Evolutionary conservation across 2,797 vertebrate genomes (phyloP), one percentile per base, ranked within the genome.

Genomic region (Staurois parvus): DNA sequence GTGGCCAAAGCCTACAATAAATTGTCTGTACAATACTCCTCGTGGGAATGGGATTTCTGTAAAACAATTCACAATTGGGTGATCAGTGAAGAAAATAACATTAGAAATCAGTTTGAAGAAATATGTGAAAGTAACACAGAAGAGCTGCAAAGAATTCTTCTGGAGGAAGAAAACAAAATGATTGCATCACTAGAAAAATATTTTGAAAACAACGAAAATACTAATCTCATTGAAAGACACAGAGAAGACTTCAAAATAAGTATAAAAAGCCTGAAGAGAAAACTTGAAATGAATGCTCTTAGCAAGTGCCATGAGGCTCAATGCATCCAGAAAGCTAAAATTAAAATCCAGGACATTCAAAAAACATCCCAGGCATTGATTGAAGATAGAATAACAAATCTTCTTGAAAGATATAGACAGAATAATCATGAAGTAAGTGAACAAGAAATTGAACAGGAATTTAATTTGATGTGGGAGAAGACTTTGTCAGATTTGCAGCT

Each of bases 381-480:
- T 79, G 90, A 95, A 87, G 87, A 82, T 9, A 94, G 88, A 79
- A 34, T 93, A 10, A 74, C 81, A 24, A 76, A 76, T 56, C 89
- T 95, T 15, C 21, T 92, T 26, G 88, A 92, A 70, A 88, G 83
- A 28, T 91, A 91, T 75, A 93, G 86, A 68, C 85, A 88, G 32
- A 90, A 70, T 28, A 89, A 92, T 28, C 67, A 19, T 26, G 4
- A 59, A 30, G 59, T 91, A 56, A 80, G 89, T 78, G 92, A 94
- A 73, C 30, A 83, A 48, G 89, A 92, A 56, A 88, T 95, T 24
- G 88, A 94, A 76, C 76, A 89, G 6, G 93, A 94, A 83, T 95
- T 45, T 93, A 94, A 83, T 95, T 95, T 92, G 92, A 92, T 32
- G 64, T 75, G 93, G 78, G 94, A 94, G 94, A 91, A 79, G 76